phyloP scores from a whole-genome alignment of 2,797 vertebrate genomes.

The Dipus sagitta region DNA sequence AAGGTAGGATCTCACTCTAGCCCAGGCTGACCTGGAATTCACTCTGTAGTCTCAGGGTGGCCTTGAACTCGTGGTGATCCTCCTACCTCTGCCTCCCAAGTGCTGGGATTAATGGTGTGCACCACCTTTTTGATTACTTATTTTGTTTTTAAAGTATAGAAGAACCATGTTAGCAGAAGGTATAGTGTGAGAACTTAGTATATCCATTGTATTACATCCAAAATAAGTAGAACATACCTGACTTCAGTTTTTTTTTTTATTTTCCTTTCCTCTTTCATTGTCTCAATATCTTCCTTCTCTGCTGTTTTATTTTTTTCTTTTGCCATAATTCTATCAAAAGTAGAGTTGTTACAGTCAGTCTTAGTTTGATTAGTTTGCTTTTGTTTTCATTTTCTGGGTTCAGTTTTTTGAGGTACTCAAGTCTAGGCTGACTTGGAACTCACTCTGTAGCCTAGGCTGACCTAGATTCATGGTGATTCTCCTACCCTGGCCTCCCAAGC shows the following conservation, averaged over 20 bases:
- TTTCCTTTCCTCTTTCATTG: slow-evolving; percentile 44
- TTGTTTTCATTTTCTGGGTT: neutral
- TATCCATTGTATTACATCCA: neutral
- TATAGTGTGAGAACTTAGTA: neutral
- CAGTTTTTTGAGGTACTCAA: neutral
- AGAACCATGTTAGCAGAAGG: neutral
- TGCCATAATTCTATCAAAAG: neutral
- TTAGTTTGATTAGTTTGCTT: neutral
- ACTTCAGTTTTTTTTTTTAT: neutral
- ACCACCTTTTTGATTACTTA: neutral
- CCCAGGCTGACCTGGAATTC: no score
- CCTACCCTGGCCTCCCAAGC: no score
- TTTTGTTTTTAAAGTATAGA: slow-evolving; percentile 50
- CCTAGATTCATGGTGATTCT: no score
- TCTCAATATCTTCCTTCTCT: neutral
- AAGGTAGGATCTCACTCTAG: no score
- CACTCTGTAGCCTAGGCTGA: no score
- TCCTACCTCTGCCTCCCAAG: no score
- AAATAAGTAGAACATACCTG: neutral
- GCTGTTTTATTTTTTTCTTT: neutral
- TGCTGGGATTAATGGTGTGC: no score
- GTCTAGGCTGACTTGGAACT: no score
- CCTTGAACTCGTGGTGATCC: no score
- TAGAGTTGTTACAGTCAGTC: neutral
- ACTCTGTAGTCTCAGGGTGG: no score